Percentiles rank a stretch among this genome's conserved stretches.
Conservation (phyloP, 2,797 vertebrate species). For the Falco novaeseelandiae region DNA sequence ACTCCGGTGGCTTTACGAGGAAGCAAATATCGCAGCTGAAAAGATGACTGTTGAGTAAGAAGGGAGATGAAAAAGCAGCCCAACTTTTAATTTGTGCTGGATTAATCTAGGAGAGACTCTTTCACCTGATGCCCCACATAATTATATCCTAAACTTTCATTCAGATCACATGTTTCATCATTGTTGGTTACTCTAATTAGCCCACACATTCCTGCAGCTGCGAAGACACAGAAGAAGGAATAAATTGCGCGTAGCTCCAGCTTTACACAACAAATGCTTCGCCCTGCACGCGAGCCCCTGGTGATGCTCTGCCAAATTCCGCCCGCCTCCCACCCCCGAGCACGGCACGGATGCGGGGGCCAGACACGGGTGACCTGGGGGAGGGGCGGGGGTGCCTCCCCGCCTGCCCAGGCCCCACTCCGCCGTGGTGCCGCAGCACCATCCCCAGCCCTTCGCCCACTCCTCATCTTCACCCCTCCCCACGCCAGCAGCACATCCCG, state of each 20-base stretch:
- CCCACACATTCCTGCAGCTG: not conserved
- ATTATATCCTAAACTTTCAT: not conserved
- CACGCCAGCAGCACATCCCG: not conserved
- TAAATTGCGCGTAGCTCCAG: not conserved
- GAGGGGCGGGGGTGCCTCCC: not conserved
- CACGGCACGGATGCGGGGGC: accelerated
- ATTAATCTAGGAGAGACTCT: not conserved
- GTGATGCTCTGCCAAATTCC: not conserved
- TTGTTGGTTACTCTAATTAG: slow-evolving; percentile 3
- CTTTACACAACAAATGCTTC: not conserved
- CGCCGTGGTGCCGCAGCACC: accelerated
- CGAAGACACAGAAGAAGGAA: not conserved
- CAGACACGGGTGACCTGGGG: not conserved
- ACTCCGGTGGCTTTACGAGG: not conserved
- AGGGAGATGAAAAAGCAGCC: not conserved
- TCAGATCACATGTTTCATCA: not conserved
- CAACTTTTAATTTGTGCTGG: not conserved
- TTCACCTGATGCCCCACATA: not conserved
- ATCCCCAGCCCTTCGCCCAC: not conserved
- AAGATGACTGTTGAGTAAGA: not conserved
- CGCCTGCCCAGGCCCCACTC: not conserved
- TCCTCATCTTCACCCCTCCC: slow-evolving; percentile 53
- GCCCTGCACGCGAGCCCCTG: not conserved
- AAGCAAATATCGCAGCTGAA: not conserved
- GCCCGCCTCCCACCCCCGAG: accelerated